Evolutionary conservation across 2,888 invertebrate species (phyloP).

Genomic region (Caradrina kadenii): DNA sequence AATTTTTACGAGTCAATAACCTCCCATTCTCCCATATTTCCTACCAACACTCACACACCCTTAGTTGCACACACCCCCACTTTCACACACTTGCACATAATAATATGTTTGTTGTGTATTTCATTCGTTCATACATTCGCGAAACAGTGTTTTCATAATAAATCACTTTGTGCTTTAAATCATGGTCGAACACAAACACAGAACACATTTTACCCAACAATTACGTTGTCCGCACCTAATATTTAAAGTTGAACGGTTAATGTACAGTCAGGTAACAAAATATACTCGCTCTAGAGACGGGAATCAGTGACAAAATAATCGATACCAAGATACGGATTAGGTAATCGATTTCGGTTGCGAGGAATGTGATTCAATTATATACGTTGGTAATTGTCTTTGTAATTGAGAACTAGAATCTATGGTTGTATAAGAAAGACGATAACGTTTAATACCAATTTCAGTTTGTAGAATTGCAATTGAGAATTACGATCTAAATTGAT

Average conservation of each 20-base stretch:
- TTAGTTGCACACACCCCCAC: neutral
- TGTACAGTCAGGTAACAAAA: conserved; percentile 56
- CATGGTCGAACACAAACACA: conserved; percentile 54
- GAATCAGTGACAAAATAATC: conserved; percentile 31
- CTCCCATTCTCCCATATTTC: conserved; percentile 43
- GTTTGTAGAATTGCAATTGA: conserved; percentile 20
- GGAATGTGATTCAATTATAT: conserved; percentile 18
- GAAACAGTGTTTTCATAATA: conserved; percentile 56
- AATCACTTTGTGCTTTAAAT: conserved; percentile 62
- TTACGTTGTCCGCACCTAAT: conserved; percentile 67
- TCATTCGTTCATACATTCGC: conserved; percentile 46
- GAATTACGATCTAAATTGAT: conserved; percentile 34
- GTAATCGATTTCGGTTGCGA: conserved; percentile 27
- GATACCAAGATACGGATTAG: conserved; percentile 25
- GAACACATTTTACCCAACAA: conserved; percentile 59
- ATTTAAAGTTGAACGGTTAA: conserved; percentile 64
- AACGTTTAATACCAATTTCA: no score
- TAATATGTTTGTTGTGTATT: conserved; percentile 23
- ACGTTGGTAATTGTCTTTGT: conserved; percentile 4
- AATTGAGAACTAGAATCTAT: neutral
- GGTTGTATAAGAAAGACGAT: neutral
- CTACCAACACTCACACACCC: conserved; percentile 14
- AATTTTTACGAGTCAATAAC: conserved; percentile 60
- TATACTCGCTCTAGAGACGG: conserved; percentile 35
- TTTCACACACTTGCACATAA: neutral